phyloP scores from a whole-genome alignment of 2,113 vertebrate genomes.

The Alethe castanea region DNA sequence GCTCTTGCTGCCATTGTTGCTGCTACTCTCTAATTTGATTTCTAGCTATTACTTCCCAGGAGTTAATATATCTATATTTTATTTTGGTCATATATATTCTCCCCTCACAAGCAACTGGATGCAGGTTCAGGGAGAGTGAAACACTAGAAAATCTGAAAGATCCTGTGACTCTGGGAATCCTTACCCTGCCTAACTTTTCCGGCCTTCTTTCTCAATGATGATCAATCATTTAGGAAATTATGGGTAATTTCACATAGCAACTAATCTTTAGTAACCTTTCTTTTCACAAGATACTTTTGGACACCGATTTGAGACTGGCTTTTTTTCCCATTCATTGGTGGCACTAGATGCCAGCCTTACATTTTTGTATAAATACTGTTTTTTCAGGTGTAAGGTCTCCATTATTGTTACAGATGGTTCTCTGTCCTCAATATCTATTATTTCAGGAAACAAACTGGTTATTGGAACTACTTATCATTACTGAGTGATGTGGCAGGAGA shows the following conservation, averaged over 20 bases:
- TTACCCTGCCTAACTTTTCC: not conserved
- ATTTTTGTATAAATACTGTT: not conserved
- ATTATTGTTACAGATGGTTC: not conserved
- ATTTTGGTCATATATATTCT: not conserved
- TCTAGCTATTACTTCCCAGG: not conserved
- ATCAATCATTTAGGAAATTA: not conserved
- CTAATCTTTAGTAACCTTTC: not conserved
- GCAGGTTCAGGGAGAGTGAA: not conserved
- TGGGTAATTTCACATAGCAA: not conserved
- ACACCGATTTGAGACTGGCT: not conserved
- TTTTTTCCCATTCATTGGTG: not conserved
- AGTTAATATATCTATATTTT: not conserved
- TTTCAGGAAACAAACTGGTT: not conserved
- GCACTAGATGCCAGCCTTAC: not conserved
- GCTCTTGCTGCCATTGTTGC: not conserved
- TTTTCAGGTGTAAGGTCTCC: not conserved
- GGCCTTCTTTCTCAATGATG: not conserved
- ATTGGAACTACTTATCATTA: not conserved
- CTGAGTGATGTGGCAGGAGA: not conserved
- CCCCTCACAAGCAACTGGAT: not conserved
- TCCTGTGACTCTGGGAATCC: not conserved
- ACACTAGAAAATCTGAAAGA: not conserved
- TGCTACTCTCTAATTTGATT: not conserved
- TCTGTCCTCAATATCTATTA: not conserved
- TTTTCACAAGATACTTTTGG: not conserved